Base-by-base conservation (phyloP, 2,113 vertebrate species). In the Eulemur macaco region DNA sequence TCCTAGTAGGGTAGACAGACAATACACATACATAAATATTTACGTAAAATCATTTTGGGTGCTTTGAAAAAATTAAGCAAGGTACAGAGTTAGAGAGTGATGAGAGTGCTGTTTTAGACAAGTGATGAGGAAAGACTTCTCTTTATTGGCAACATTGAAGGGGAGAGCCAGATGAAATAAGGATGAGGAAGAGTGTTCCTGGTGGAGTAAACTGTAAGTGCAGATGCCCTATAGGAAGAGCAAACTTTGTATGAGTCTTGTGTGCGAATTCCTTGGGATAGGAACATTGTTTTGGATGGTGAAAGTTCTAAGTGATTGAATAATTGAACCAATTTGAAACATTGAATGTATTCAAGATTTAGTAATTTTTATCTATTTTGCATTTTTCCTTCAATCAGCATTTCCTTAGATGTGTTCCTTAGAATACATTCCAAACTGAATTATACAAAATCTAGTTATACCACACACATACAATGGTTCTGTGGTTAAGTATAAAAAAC, bases 381-480 rank as follows among this genome's bases (percentile, higher is more conserved):
- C 23, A 39, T 66, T 95, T 94, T 96, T 56, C 80, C 83, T 95
- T 93, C 21, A 45, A 96, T 86, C 73, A 86, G 64, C 7, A 37
- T 91, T 78, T 63, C 37, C 86, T 82, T 52, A 77, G 66, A 37
- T 73, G n/a, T 85, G 25, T 73, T 89, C 34, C 47, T 29, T 45
- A 96, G 52, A 93, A 82, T 37, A 42, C 12, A 78, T 29, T 50
- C 37, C 20, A 34, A 86, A 42, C 29, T 86, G 23, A 86, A 91
- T 82, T 96, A 64, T 42, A 27, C 42, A 89, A 96, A 91, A 54
- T 66, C 89, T 91, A 23, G 0, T 66, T 89, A 60, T 0, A 69
- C 3, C 17, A n/a, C 17, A 77, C 37, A 56, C 4, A 52, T 8
- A 76, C 73, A 39, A 64, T 69, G 25, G 31, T 84, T 86, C 91